phyloP scores from a whole-genome alignment of 1,140 invertebrate species.

The Nomia melanderi region DNA sequence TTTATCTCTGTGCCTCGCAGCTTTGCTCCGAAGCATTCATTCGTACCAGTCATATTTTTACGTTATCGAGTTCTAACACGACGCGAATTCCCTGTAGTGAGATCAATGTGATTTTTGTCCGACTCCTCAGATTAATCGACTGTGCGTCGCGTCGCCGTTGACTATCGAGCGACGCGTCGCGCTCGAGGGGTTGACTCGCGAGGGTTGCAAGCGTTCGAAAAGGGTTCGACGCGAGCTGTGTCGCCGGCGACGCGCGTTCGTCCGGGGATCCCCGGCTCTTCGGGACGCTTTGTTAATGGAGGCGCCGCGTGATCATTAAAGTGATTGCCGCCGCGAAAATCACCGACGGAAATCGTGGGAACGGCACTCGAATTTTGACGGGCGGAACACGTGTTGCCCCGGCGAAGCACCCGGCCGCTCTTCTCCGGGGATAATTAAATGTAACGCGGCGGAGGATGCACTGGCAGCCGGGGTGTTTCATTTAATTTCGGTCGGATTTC shows the following conservation, averaged over 20 bases:
- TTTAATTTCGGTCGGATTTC: background rate
- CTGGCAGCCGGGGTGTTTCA: background rate
- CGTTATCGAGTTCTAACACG: too few relatives aligned
- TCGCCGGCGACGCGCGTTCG: background rate
- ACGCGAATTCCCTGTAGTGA: too few relatives aligned
- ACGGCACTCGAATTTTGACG: conserved; percentile 2
- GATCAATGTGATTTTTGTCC: too few relatives aligned
- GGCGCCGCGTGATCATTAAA: conserved; percentile 33
- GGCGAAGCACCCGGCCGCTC: background rate
- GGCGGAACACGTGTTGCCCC: background rate
- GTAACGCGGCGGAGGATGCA: background rate
- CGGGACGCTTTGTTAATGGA: conserved; percentile 35
- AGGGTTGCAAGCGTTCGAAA: conserved; percentile 19
- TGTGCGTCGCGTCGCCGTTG: too few relatives aligned
- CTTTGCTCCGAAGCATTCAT: too few relatives aligned
- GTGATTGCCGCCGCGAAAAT: conserved; percentile 25
- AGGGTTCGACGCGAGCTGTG: conserved; percentile 3
- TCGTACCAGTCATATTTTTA: too few relatives aligned
- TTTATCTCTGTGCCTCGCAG: too few relatives aligned
- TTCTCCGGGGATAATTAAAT: conserved; percentile 8
- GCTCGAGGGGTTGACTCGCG: conserved; percentile 7
- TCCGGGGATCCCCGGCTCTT: background rate
- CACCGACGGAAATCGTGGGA: conserved; percentile 4
- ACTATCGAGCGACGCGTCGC: conserved; percentile 17
- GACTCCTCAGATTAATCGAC: too few relatives aligned